Evolutionary conservation across 2,797 vertebrate species (phyloP), one percentile per base, ranked within the genome.

Genomic region (Chanos chanos): DNA sequence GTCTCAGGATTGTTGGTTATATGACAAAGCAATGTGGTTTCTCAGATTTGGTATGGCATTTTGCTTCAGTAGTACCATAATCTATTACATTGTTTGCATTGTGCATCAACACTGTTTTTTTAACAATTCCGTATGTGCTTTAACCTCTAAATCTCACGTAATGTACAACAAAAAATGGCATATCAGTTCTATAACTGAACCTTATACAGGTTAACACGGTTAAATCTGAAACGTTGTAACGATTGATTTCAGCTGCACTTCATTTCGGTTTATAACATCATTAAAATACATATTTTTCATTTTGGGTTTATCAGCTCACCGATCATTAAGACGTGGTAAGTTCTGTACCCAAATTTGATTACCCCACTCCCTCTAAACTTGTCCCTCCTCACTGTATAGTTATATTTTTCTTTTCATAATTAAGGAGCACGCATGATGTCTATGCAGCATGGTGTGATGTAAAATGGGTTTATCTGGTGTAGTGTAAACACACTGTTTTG

Each of bases 311-410:
- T 77, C 87, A 89, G 86, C 87, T 80, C 86, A 86, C 84, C 80
- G 86, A 76, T 86, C 88, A 72, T 75, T 89, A 81, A 87, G 86
- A 53, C 84, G 76, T 74, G 88, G 87, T 89, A 88, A 90, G 88
- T 58, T 56, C 40, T 39, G 44, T 44, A 45, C 52, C 25, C 25
- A 33, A 22, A 44, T 34, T 64, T 45, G 36, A 15, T 27, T 39
- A 13, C 30, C 34, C 27, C 10, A 55, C 28, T 49, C 64, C 43
- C 30, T 33, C 31, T 16, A 37, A 19, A 24, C 30, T 24, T 19
- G 36, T 27, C 31, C 5, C 22, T 48, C 31, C 50, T 48, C 30
- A n/a, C n/a, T n/a, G n/a, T n/a, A n/a, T n/a, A n/a, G n/a, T n/a
- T n/a, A n/a, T n/a, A n/a, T n/a, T n/a, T n/a, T n/a, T n/a, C n/a